A percentile compares a stretch with the other conserved stretches of the same genome.
These are phyloP conservation scores for Haliaeetus leucogaster DNA, from an alignment of 2,113 vertebrate species.

Conservation along the genomic window DNA sequence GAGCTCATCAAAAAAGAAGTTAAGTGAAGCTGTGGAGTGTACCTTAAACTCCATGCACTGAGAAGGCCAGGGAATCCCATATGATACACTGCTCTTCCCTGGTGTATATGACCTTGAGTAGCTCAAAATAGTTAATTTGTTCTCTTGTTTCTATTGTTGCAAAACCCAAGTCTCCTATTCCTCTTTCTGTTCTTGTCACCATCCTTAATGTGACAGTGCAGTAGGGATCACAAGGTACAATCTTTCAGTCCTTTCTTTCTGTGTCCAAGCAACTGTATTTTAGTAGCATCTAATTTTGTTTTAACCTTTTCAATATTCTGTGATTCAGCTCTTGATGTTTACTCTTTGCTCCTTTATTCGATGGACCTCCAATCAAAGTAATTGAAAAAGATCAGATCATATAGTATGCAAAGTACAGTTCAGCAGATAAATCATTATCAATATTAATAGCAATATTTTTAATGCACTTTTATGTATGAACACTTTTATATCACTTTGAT, in stretches of 20 bases:
- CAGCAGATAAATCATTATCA: background rate
- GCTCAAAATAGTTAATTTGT: background rate
- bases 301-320: conserved; percentile 36
- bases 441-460: background rate
- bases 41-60: background rate
- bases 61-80: background rate
- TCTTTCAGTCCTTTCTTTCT: background rate
- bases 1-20: background rate
- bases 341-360: background rate
- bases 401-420: background rate
- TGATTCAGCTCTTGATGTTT: conserved; percentile 12
- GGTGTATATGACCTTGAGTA: background rate
- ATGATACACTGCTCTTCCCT: background rate
- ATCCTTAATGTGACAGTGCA: background rate
- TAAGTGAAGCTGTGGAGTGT: background rate
- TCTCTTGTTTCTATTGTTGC: background rate
- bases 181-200: background rate
- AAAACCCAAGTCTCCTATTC: background rate
- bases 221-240: background rate
- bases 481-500: background rate
- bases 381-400: background rate
- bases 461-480: background rate
- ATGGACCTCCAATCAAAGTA: background rate
- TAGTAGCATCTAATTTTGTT: background rate
- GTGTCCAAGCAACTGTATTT: background rate